Evolutionary conservation across 2,797 vertebrate species (phyloP), one percentile per base, ranked within the genome.

Genomic region (Heteromormyrus szaboi): DNA sequence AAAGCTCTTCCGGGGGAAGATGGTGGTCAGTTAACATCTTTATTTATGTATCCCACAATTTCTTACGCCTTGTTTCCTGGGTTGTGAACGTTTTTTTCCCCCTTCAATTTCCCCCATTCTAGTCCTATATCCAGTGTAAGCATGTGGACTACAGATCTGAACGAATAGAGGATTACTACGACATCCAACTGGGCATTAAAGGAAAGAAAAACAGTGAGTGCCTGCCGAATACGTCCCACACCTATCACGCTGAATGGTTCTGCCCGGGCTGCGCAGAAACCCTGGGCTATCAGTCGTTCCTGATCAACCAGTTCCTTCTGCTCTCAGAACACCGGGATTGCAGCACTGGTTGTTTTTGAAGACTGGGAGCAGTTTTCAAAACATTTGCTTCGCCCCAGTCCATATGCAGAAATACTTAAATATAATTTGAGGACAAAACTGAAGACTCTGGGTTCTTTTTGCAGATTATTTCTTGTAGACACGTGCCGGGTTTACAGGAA

Each of bases 181-280:
- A 99, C 93, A 99, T 99, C 94, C 99, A 99, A 92, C 98, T 99
- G 91, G 99, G 98, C 95, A 99, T 99, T 96, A 99, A 99, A 96
- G 99, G 99, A 97, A 99, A 99, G 96, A 99, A 99, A 94, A 99
- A 99, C 88, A 99, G 99, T 99, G 95, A 99, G 98, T 98, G 92
- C 51, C 22, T 14, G 51, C 41, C 6, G 14, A 12, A 25, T 86
- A 2, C 8, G 6, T 0, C 85, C n/a, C 72, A 2, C 25, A 3
- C 6, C 4, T 72, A 5, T n/a, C 33, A 17, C 50, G 50, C 22
- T 25, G 22, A 4, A 11, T 25, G n/a, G 8, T 85, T 51, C 29
- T 12, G 29, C 19, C 17, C 12, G 0, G 7, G 12, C 62, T 2
- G 4, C 5, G 2, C 68, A 17, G 33, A 41, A 76, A 37, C 68